Evolutionary conservation across 2,113 vertebrate genomes (phyloP).

Genomic region (Ciconia stormi): DNA sequence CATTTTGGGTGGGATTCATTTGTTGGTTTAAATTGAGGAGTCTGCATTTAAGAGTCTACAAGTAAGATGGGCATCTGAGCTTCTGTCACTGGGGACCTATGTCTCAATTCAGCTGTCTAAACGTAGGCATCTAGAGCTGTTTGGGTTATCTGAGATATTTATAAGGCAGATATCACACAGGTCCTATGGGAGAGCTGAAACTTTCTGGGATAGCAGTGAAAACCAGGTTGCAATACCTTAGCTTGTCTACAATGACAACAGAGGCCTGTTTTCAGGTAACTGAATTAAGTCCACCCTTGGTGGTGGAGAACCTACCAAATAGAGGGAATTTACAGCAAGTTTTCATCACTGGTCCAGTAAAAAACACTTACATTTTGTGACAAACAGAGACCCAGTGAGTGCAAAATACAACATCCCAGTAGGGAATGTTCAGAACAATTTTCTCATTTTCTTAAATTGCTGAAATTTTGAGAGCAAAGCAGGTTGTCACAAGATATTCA

Average conservation of each 20-base stretch:
- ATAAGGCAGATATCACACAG: neutral
- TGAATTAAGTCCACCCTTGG: neutral
- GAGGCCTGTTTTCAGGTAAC: neutral
- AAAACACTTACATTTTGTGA: neutral
- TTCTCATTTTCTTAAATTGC: neutral
- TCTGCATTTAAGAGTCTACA: neutral
- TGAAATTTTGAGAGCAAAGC: neutral
- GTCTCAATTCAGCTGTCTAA: neutral
- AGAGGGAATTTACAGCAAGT: neutral
- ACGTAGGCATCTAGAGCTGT: neutral
- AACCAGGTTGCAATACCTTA: neutral
- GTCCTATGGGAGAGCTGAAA: neutral
- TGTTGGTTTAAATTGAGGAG: neutral
- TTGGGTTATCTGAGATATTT: neutral
- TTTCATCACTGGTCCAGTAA: neutral
- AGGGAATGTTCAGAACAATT: neutral
- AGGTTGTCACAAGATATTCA: neutral
- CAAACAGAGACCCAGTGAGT: neutral
- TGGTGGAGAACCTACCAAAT: neutral
- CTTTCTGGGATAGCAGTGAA: neutral
- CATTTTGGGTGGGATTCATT: neutral
- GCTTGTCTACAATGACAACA: neutral
- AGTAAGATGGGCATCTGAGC: neutral
- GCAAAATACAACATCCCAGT: neutral
- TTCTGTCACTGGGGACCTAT: neutral